These are phyloP conservation scores for Xiphophorus couchianus DNA, from an alignment of 2,113 vertebrate genomes.

Conservation along the genomic window DNA sequence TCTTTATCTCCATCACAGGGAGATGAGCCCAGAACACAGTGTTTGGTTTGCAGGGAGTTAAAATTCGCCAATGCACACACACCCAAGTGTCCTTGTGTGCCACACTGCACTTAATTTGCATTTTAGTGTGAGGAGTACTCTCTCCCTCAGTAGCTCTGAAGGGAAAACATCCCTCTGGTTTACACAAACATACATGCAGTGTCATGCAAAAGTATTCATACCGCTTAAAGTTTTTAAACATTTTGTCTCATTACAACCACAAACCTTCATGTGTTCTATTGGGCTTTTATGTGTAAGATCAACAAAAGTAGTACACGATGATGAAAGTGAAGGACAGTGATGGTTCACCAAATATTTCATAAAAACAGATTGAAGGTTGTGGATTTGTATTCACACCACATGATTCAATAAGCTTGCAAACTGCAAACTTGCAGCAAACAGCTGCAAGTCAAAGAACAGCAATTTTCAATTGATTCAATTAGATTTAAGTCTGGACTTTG, in stretches of 20 bases:
- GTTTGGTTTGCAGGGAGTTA: slow-evolving; percentile 73
- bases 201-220: not conserved
- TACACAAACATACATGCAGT: slow-evolving; percentile 37
- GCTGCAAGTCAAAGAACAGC: not conserved
- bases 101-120: slow-evolving; percentile 76
- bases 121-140: slow-evolving; percentile 71
- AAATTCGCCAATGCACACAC: slow-evolving; percentile 72
- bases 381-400: not conserved
- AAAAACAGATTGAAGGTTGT: not conserved
- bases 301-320: not conserved
- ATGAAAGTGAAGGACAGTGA: too few relatives aligned
- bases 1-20: slow-evolving; percentile 49
- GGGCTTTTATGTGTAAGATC: not conserved
- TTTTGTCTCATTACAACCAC: not conserved
- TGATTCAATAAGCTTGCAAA: not conserved
- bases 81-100: slow-evolving; percentile 74
- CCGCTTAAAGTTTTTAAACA: not conserved
- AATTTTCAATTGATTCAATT: too few relatives aligned
- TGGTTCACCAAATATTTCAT: not conserved
- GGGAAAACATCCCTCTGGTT: slow-evolving; percentile 62
- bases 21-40: slow-evolving; percentile 68
- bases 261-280: not conserved
- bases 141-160: slow-evolving; percentile 67
- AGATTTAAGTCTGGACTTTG: too few relatives aligned
- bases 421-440: not conserved